Evolutionary conservation across 2,888 invertebrate species (phyloP).

Genomic region (Lypha dubia): DNA sequence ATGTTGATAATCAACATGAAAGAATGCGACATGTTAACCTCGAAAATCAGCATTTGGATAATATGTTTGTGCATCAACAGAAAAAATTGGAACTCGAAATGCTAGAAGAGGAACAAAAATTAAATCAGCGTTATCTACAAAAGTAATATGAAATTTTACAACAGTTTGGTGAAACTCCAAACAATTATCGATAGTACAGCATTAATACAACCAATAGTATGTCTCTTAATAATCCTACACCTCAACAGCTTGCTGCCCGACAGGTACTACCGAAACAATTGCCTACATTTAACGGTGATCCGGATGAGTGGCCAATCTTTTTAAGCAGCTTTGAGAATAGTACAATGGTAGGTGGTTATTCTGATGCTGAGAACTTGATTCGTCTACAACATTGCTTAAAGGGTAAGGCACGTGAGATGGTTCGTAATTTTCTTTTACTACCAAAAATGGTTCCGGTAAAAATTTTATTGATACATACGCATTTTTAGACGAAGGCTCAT

Average conservation of each 20-base stretch:
- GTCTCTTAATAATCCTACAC: background rate
- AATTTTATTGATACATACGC: slow-evolving; percentile 29
- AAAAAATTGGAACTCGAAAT: slow-evolving; percentile 27
- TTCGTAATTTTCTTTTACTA: slow-evolving; percentile 39
- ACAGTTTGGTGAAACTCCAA: slow-evolving; percentile 4
- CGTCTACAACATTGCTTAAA: slow-evolving; percentile 56
- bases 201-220: background rate
- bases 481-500: background rate
- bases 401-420: slow-evolving; percentile 56
- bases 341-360: slow-evolving; percentile 47
- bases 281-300: slow-evolving; percentile 50
- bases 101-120: slow-evolving; percentile 23
- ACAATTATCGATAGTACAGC: background rate
- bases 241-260: slow-evolving; percentile 53
- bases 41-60: no score
- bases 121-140: slow-evolving; percentile 24
- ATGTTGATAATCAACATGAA: background rate
- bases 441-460: slow-evolving; percentile 38
- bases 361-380: slow-evolving; percentile 54
- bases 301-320: slow-evolving; percentile 24
- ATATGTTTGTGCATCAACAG: background rate
- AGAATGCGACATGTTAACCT: no score
- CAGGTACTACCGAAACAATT: slow-evolving; percentile 51
- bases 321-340: slow-evolving; percentile 51
- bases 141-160: slow-evolving; percentile 33